Conservation (phyloP, 2,888 invertebrate species). For the Acleris sparsana region DNA sequence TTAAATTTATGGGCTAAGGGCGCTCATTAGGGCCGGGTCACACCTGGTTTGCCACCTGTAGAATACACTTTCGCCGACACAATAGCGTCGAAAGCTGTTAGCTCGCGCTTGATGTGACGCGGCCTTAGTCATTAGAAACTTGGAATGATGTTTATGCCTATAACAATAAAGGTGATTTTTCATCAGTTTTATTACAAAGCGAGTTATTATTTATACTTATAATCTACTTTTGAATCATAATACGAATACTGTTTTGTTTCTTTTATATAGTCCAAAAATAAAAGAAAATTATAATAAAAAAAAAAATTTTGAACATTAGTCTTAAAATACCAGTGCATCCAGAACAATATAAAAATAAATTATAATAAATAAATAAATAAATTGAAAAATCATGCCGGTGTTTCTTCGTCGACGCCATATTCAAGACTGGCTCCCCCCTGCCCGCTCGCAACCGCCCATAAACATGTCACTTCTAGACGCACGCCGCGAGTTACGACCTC, state of each 20-base stretch:
- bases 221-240: background rate
- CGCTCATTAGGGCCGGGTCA: constrained; percentile 66
- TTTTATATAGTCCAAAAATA: too few relatives aligned
- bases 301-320: too few relatives aligned
- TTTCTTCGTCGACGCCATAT: constrained; percentile 70
- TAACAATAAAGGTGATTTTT: constrained; percentile 1
- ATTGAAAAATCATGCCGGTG: constrained; percentile 36
- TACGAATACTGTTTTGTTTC: too few relatives aligned
- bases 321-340: too few relatives aligned
- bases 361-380: background rate
- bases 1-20: constrained; percentile 65
- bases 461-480: constrained; percentile 80
- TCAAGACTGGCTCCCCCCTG: constrained; percentile 72
- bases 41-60: constrained; percentile 70
- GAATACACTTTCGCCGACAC: constrained; percentile 56
- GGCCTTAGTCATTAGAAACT: constrained; percentile 5
- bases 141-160: background rate
- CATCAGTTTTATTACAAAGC: background rate
- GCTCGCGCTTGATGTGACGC: constrained; percentile 20
- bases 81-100: constrained; percentile 33
- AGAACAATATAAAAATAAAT: too few relatives aligned
- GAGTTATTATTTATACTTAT: background rate
- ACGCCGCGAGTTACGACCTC: constrained; percentile 80
- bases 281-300: too few relatives aligned
- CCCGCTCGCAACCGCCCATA: constrained; percentile 79